Evolutionary conservation across 2,113 vertebrate genomes (phyloP).

Genomic region (Megaleporinus macrocephalus): DNA sequence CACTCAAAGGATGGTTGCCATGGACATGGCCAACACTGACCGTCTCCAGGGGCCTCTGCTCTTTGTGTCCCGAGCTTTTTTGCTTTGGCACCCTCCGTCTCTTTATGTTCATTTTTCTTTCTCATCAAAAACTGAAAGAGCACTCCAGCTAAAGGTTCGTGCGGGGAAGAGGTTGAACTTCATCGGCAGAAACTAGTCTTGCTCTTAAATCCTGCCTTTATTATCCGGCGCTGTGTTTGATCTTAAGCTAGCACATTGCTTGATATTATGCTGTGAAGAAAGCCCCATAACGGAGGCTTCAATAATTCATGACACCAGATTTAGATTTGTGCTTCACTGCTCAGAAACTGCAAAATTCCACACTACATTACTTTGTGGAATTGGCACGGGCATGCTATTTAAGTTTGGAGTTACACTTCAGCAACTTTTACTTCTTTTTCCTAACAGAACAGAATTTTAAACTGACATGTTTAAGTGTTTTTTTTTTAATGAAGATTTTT

Average conservation of each 20-base stretch:
- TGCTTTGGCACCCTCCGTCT: conserved; percentile 28
- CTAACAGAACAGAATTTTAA: conserved; percentile 46
- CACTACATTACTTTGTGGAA: conserved; percentile 69
- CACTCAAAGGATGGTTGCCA: conserved; percentile 54
- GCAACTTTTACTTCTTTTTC: conserved; percentile 51
- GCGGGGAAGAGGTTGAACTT: conserved; percentile 54
- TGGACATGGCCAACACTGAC: conserved; percentile 54
- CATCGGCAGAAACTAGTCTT: conserved; percentile 58
- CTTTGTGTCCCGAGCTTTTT: conserved; percentile 43
- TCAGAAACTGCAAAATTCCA: conserved; percentile 69
- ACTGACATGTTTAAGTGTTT: conserved; percentile 35
- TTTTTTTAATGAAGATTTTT: neutral
- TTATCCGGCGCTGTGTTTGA: conserved; percentile 68
- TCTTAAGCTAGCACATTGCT: conserved; percentile 68
- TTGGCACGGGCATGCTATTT: conserved; percentile 58
- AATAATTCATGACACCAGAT: conserved; percentile 81
- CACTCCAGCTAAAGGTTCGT: conserved; percentile 49
- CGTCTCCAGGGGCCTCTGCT: conserved; percentile 46
- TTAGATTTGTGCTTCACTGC: conserved; percentile 74
- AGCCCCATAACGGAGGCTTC: conserved; percentile 74
- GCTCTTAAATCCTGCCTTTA: conserved; percentile 65
- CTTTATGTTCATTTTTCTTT: conserved; percentile 44
- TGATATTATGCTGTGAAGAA: conserved; percentile 72
- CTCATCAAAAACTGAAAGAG: conserved; percentile 52
- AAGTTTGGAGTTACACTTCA: conserved; percentile 60